Conservation (phyloP, 2,797 vertebrate genomes). For the Chromobotia macracanthus region DNA sequence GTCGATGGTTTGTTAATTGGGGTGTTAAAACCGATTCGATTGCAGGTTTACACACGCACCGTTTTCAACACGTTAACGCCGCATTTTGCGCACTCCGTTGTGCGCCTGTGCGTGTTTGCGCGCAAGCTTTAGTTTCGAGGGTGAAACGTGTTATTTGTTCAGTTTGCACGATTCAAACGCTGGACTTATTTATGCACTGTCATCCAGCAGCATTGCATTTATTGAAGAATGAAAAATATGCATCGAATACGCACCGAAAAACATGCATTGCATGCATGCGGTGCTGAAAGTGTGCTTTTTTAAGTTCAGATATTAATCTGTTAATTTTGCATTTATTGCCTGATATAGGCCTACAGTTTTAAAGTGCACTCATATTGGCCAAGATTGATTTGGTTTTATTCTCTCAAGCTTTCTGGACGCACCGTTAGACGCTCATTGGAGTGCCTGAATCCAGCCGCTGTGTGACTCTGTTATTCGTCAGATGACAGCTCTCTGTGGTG, state of each 20-base stretch:
- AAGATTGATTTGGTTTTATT: not conserved
- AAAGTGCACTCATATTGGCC: not conserved
- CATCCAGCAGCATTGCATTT: not conserved
- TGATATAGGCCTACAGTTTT: not conserved
- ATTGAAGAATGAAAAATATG: no score
- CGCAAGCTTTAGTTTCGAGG: not conserved
- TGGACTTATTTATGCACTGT: not conserved
- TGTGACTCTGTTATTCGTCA: no score
- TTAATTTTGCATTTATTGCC: not conserved
- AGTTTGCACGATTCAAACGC: not conserved
- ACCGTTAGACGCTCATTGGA: no score
- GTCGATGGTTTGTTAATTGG: slow-evolving; percentile 54
- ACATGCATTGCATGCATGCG: not conserved
- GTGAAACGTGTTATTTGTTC: not conserved
- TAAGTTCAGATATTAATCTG: not conserved
- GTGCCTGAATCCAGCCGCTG: slow-evolving; percentile 20
- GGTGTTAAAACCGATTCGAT: not conserved
- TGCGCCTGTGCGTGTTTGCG: not conserved
- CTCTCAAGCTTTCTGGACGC: not conserved
- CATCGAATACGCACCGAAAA: not conserved
- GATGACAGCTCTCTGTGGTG: slow-evolving; percentile 39
- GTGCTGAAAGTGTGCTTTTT: no score
- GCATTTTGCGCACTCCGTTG: slow-evolving; percentile 13
- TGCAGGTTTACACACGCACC: not conserved
- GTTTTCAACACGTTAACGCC: not conserved